Percentiles rank a stretch among this genome's conserved stretches.
These are phyloP conservation scores for Branchellion lobata DNA, from an alignment of 2,888 invertebrate species.

Conservation along the genomic window DNA sequence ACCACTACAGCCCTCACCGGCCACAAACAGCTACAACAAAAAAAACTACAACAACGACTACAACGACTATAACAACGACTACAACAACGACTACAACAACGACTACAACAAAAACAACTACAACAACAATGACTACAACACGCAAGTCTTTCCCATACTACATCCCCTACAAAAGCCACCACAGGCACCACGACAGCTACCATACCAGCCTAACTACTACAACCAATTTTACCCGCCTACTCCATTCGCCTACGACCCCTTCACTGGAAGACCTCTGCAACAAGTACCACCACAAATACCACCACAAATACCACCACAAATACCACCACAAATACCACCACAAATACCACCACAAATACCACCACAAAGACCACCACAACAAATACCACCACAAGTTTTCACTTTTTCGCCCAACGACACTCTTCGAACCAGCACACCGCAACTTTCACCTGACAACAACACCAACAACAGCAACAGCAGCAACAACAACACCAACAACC, in stretches of 20 bases:
- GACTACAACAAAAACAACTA: too few relatives aligned
- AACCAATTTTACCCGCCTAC: not conserved
- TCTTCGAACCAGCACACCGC: not conserved
- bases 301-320: not conserved
- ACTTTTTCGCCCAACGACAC: not conserved
- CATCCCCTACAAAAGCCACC: not conserved
- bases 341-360: not conserved
- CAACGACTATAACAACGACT: too few relatives aligned
- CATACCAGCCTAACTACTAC: not conserved
- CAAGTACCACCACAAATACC: not conserved
- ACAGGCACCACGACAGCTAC: not conserved
- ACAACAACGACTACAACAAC: too few relatives aligned
- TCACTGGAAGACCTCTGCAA: not conserved
- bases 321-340: not conserved
- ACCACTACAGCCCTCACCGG: too few relatives aligned
- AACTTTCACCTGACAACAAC: not conserved
- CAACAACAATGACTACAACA: too few relatives aligned
- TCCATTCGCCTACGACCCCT: not conserved
- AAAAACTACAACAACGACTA: too few relatives aligned
- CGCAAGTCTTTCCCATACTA: not conserved
- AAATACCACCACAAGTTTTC: not conserved
- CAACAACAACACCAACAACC: conserved; percentile 6
- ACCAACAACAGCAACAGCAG: conserved; percentile 15
- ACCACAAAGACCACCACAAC: not conserved
- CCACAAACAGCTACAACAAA: too few relatives aligned